Conservation (phyloP, 2,797 vertebrate genomes). For the Pempheris klunzingeri region DNA sequence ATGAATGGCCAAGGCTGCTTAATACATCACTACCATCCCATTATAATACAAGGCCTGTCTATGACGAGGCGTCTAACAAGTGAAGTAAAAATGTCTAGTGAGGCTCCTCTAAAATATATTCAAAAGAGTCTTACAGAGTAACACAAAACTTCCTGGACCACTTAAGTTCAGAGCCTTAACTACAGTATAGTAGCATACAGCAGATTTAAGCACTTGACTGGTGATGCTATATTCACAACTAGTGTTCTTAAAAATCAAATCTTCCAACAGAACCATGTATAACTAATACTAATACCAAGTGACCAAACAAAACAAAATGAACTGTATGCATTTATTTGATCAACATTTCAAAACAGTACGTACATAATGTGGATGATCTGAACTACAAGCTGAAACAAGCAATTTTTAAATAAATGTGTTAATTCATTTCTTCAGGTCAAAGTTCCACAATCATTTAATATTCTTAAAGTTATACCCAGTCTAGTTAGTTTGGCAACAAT, state of each 20-base stretch:
- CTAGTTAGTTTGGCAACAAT: not conserved
- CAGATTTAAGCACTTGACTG: not conserved
- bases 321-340: not conserved
- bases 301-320: not conserved
- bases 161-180: not conserved
- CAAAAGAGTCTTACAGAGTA: not conserved
- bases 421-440: not conserved
- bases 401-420: not conserved
- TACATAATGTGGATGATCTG: not conserved
- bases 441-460: not conserved
- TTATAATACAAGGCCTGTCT: not conserved
- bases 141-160: not conserved
- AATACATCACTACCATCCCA: constrained; percentile 2
- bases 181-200: not conserved
- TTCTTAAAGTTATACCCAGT: not conserved
- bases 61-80: not conserved
- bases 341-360: not conserved
- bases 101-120: not conserved
- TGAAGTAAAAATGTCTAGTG: not conserved
- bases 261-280: not conserved
- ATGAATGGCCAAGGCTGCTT: constrained; percentile 14
- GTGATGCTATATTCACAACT: not conserved
- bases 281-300: not conserved
- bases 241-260: not conserved
- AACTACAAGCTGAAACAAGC: not conserved